Conservation (phyloP, 2,888 invertebrate species). For the Polietes domitor region DNA sequence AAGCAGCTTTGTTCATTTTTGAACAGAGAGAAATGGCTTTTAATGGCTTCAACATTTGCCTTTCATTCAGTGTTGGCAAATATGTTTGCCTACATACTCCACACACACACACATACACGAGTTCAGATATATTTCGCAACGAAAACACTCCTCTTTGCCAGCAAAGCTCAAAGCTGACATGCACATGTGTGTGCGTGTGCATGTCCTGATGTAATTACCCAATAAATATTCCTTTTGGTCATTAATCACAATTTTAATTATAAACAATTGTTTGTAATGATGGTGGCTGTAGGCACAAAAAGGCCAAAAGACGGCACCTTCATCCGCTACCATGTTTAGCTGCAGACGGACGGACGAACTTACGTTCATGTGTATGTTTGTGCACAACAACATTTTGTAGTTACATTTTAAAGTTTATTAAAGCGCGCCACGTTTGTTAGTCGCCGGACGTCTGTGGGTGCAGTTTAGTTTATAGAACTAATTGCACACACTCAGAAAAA, state of each 20-base stretch:
- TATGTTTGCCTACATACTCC: background rate
- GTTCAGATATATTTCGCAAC: too few relatives aligned
- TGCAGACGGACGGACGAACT: background rate
- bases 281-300: background rate
- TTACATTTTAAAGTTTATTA: background rate
- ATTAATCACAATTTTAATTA: constrained; percentile 35
- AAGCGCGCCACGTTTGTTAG: background rate
- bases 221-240: constrained; percentile 26
- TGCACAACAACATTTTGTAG: background rate
- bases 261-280: constrained; percentile 23
- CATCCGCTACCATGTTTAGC: background rate
- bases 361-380: background rate
- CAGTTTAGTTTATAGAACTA: background rate
- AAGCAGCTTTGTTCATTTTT: background rate
- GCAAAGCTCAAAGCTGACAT: background rate
- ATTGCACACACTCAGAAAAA: background rate
- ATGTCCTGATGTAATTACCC: constrained; percentile 22
- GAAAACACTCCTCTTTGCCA: background rate
- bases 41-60: background rate
- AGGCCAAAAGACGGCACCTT: background rate
- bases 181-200: background rate
- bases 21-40: background rate
- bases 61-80: background rate
- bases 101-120: background rate
- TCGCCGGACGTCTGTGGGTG: too few relatives aligned